phyloP scores from a whole-genome alignment of 2,797 vertebrate species.

The Sebastiscus tertius region DNA sequence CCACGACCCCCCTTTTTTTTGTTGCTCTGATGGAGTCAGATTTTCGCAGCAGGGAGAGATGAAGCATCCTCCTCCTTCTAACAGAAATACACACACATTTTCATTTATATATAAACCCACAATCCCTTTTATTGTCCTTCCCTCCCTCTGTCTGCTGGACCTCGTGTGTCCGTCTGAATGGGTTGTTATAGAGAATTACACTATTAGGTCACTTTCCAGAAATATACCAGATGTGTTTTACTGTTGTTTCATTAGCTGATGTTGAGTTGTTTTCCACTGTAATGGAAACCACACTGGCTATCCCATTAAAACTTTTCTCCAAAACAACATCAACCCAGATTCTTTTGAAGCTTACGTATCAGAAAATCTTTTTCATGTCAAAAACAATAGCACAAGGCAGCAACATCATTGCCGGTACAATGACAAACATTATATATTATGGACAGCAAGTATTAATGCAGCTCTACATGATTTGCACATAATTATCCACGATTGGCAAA shows the following conservation, averaged over 20 bases:
- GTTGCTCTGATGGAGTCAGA: not conserved
- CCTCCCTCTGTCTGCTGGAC: not conserved
- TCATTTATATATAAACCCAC: not conserved
- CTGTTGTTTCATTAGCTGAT: not conserved
- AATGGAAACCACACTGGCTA: not conserved
- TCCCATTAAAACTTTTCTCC: not conserved
- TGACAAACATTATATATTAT: rapidly evolving
- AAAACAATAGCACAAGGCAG: not conserved
- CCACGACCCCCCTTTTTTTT: not conserved
- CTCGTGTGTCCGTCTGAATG: not conserved
- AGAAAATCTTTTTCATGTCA: not conserved
- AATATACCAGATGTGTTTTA: not conserved
- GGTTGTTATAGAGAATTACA: not conserved
- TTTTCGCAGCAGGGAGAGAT: not conserved
- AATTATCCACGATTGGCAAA: too few relatives aligned
- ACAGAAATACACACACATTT: not conserved
- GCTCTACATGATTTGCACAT: not conserved
- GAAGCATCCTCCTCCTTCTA: not conserved
- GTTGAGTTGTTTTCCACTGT: not conserved
- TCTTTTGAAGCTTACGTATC: not conserved
- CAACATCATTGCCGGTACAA: not conserved
- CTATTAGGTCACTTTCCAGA: not conserved
- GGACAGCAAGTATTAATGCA: not conserved
- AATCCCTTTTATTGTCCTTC: not conserved
- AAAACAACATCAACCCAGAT: not conserved